These are phyloP conservation scores for Magallana nippona DNA, from an alignment of 2,888 invertebrate species.

Conservation along the genomic window DNA sequence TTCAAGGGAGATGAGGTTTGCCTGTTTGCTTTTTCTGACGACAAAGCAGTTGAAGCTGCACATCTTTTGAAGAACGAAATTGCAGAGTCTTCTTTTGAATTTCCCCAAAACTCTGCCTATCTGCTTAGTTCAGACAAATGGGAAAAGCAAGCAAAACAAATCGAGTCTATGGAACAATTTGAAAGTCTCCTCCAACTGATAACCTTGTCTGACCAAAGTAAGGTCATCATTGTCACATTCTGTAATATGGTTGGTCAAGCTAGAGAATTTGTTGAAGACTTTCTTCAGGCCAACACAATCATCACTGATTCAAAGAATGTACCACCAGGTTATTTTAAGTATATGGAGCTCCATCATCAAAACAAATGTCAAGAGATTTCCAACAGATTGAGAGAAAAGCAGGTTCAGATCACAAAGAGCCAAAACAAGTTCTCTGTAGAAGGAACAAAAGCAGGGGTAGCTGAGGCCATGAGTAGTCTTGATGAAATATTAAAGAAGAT, in stretches of 20 bases:
- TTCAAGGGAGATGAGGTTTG: constrained; percentile 26
- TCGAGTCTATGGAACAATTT: constrained; percentile 12
- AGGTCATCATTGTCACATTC: constrained; percentile 29
- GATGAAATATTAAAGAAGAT: constrained; percentile 40
- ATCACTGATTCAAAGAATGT: constrained; percentile 28
- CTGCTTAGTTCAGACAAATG: neutral
- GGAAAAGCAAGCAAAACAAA: constrained; percentile 15
- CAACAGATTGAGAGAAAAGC: constrained; percentile 39
- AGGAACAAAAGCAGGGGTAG: constrained; percentile 44
- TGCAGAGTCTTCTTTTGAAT: constrained; percentile 32
- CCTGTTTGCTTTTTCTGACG: constrained; percentile 42
- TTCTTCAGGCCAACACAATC: constrained; percentile 42
- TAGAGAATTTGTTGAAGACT: constrained; percentile 45
- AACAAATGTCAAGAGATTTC: constrained; percentile 47
- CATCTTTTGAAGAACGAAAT: constrained; percentile 37
- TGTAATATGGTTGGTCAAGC: constrained; percentile 32
- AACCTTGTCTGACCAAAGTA: neutral
- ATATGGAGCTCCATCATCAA: constrained; percentile 51
- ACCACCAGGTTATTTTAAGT: constrained; percentile 38
- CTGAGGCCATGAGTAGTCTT: constrained; percentile 39
- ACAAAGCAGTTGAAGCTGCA: constrained; percentile 38
- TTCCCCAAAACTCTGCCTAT: constrained; percentile 14
- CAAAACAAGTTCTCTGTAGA: constrained; percentile 36
- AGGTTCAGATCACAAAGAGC: constrained; percentile 42
- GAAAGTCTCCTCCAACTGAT: constrained; percentile 19